These are phyloP conservation scores for Cybosia mesomella DNA, from an alignment of 2,888 invertebrate species.

Conservation along the genomic window DNA sequence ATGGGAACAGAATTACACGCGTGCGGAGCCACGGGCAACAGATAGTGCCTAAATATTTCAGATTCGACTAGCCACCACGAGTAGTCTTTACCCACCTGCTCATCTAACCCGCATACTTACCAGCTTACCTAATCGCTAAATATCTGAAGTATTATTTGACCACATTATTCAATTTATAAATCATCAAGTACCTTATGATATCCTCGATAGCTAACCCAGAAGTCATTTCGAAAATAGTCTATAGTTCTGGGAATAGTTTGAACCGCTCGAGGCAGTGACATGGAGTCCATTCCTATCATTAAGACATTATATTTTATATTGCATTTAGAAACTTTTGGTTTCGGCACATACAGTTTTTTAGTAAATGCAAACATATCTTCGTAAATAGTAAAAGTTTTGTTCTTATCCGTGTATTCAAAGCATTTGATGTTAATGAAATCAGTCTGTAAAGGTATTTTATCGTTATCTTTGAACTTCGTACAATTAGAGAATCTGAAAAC, in stretches of 20 bases:
- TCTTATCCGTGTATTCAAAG: conserved; percentile 60
- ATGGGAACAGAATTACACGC: no score
- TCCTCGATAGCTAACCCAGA: conserved; percentile 91
- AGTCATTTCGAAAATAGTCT: conserved; percentile 88
- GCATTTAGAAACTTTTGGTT: conserved; percentile 43
- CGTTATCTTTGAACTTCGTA: conserved; percentile 59
- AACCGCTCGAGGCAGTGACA: conserved; percentile 92
- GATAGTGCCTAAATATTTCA: no score
- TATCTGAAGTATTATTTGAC: no score
- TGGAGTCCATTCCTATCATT: conserved; percentile 94
- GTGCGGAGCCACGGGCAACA: no score
- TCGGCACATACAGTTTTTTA: conserved; percentile 76
- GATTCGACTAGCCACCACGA: no score
- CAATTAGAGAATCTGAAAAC: conserved; percentile 66
- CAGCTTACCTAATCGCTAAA: no score
- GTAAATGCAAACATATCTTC: conserved; percentile 78
- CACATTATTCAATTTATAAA: not conserved
- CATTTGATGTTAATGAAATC: conserved; percentile 77
- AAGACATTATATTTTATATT: conserved; percentile 86
- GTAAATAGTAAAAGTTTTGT: conserved; percentile 65
- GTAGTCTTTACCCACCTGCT: no score
- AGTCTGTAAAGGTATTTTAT: conserved; percentile 61
- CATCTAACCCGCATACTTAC: not conserved
- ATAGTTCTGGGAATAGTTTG: conserved; percentile 92
- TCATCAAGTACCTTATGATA: conserved; percentile 88